phyloP scores from a whole-genome alignment of 2,113 vertebrate genomes.

The western clawed frog (Xenopus tropicalis) region UCB_Xtro_10.0 CM004443.2:120178501-120179000 shows the following conservation, averaged over 20 bases:
- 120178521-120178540: neutral
- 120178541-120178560: neutral
- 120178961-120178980: neutral
- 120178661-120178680: neutral
- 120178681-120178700: neutral
- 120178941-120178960: neutral
- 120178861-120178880: conserved; percentile 13
- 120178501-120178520: neutral
- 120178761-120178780: neutral
- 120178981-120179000: too few species aligned
- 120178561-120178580: neutral
- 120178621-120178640: conserved; percentile 27
- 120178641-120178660: conserved; percentile 16
- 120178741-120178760: too few species aligned
- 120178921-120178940: too few species aligned
- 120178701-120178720: too few species aligned
- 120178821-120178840: neutral
- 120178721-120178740: too few species aligned
- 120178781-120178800: neutral
- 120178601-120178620: conserved; percentile 25
- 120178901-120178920: neutral
- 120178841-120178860: neutral
- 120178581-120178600: neutral
- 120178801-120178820: neutral
- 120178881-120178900: neutral